Conservation (phyloP, 2,888 invertebrate species). For the Apotomis betuletana region DNA sequence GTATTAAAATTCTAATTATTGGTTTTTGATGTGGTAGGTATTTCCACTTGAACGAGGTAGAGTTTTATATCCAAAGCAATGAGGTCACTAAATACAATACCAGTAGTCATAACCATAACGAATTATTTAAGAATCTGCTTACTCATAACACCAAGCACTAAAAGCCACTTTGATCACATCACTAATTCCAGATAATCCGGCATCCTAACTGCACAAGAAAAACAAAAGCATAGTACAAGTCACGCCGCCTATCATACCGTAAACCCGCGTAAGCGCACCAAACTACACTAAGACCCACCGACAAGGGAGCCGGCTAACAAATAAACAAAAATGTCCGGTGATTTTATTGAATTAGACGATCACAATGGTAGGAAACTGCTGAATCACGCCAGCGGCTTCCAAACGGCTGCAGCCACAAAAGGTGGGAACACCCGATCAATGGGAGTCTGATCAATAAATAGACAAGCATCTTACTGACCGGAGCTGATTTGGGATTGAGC, state of each 20-base stretch:
- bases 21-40: not conserved
- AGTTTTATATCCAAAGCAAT: too few relatives aligned
- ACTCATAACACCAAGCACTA: slow-evolving; percentile 41
- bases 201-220: slow-evolving; percentile 40
- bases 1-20: not conserved
- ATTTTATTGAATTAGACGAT: slow-evolving; percentile 83
- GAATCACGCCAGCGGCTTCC: slow-evolving; percentile 71
- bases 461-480: slow-evolving; percentile 59
- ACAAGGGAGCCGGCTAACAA: slow-evolving; percentile 74
- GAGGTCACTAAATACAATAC: not conserved
- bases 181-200: slow-evolving; percentile 39
- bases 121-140: not conserved
- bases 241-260: slow-evolving; percentile 66
- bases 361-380: slow-evolving; percentile 75
- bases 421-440: slow-evolving; percentile 81
- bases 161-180: slow-evolving; percentile 42
- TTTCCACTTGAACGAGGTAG: not conserved
- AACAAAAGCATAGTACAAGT: slow-evolving; percentile 59
- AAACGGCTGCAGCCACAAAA: slow-evolving; percentile 69
- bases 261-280: slow-evolving; percentile 61
- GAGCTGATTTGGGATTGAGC: slow-evolving; percentile 36
- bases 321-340: slow-evolving; percentile 81
- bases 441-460: slow-evolving; percentile 80
- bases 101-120: not conserved
- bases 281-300: slow-evolving; percentile 67